Conservation (phyloP, 1,140 invertebrate species). For the Drosophila baimaii region DNA sequence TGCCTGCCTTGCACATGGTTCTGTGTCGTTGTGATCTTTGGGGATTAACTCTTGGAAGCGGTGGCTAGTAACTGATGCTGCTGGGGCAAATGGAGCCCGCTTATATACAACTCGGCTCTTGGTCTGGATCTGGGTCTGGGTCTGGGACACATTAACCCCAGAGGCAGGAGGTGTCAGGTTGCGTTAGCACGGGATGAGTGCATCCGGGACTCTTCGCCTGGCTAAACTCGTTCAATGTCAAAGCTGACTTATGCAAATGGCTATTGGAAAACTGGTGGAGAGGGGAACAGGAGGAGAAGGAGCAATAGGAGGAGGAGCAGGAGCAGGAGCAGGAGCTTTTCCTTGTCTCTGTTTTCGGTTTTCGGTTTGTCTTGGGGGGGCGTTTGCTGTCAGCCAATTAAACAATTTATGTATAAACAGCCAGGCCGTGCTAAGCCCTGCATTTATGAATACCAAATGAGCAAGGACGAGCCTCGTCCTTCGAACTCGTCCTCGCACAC, state of each 20-base stretch:
- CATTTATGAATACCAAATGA: constrained; percentile 82
- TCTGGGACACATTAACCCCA: constrained; percentile 30
- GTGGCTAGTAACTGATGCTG: constrained; percentile 61
- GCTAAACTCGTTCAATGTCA: constrained; percentile 80
- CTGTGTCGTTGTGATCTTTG: constrained; percentile 26
- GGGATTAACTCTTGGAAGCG: constrained; percentile 19
- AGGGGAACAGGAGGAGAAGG: no score
- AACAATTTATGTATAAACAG: constrained; percentile 76
- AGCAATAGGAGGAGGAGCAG: no score
- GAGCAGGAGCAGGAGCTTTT: no score
- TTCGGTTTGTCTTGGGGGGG: constrained; percentile 1
- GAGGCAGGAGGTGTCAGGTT: constrained; percentile 56
- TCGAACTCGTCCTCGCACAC: background rate
- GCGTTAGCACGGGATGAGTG: constrained; percentile 72
- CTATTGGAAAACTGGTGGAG: constrained; percentile 9
- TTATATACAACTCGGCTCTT: constrained; percentile 60
- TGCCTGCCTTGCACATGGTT: constrained; percentile 12
- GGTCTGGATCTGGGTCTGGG: constrained; percentile 12
- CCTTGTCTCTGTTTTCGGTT: background rate
- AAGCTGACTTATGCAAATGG: constrained; percentile 78
- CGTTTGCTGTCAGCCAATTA: constrained; percentile 72
- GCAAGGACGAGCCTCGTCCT: constrained; percentile 26
- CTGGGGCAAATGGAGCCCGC: constrained; percentile 17
- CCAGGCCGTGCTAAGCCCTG: constrained; percentile 58
- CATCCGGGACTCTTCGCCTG: constrained; percentile 52